Evolutionary conservation across 1,140 invertebrate genomes (phyloP).

Genomic region (Tetramorium alpestre): DNA sequence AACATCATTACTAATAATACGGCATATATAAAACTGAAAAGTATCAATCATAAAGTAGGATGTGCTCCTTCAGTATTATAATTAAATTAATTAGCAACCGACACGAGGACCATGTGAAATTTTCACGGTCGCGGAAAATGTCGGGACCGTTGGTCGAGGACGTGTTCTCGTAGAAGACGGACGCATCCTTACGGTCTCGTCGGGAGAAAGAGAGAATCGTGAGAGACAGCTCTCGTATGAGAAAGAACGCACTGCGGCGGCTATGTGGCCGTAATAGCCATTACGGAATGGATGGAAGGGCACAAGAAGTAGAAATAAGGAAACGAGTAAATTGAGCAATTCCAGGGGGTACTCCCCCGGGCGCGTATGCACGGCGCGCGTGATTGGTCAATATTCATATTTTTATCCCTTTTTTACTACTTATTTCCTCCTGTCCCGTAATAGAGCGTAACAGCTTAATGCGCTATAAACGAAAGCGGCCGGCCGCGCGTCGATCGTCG

Average conservation of each 20-base stretch:
- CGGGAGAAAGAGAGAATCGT: slow-evolving; percentile 12
- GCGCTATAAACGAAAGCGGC: slow-evolving; percentile 57
- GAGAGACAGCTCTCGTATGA: neutral
- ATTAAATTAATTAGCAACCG: slow-evolving; percentile 16
- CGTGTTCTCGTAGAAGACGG: neutral
- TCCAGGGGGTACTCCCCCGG: slow-evolving; percentile 38
- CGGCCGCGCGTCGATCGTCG: slow-evolving; percentile 49
- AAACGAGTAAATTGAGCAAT: slow-evolving; percentile 61
- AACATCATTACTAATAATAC: neutral
- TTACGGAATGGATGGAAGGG: slow-evolving; percentile 48
- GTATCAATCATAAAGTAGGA: neutral
- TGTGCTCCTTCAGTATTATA: neutral
- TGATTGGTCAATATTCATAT: slow-evolving; percentile 58
- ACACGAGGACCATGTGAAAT: neutral
- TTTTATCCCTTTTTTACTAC: slow-evolving; percentile 51
- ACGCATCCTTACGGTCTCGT: neutral
- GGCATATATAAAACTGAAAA: neutral
- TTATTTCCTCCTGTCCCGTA: slow-evolving; percentile 56
- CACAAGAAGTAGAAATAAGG: slow-evolving; percentile 59
- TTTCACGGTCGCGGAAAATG: neutral
- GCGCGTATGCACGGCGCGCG: slow-evolving; percentile 35
- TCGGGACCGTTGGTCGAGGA: neutral
- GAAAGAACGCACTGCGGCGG: slow-evolving; percentile 22
- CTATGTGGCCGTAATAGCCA: slow-evolving; percentile 46
- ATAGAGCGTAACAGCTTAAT: slow-evolving; percentile 63